Evolutionary conservation across 1,140 invertebrate species (phyloP).

Genomic region (Metaphire vulgaris): DNA sequence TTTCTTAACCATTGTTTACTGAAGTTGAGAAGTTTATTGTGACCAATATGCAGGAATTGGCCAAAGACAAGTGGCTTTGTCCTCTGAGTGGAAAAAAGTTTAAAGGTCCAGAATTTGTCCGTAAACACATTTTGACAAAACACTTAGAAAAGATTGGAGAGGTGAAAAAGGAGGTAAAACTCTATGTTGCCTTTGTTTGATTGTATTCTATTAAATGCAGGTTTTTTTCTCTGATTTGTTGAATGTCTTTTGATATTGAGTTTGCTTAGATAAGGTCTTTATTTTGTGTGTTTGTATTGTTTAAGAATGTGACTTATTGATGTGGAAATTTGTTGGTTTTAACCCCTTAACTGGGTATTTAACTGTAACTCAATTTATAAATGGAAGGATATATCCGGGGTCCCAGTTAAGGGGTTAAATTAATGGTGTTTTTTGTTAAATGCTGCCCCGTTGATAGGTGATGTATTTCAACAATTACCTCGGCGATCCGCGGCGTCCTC

Average conservation of each 20-base stretch:
- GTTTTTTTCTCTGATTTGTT: neutral
- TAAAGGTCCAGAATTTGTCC: slow-evolving; percentile 96
- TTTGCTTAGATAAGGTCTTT: too few species aligned
- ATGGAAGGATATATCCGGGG: too few species aligned
- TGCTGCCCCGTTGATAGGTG: slow-evolving; percentile 45
- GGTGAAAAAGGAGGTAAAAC: slow-evolving; percentile 78
- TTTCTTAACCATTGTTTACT: slow-evolving; percentile 41
- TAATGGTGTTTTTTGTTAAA: too few species aligned
- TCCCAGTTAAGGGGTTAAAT: too few species aligned
- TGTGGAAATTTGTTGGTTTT: too few species aligned
- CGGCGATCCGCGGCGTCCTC: slow-evolving; percentile 85
- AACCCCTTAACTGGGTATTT: too few species aligned
- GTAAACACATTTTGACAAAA: slow-evolving; percentile 97
- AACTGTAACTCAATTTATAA: too few species aligned
- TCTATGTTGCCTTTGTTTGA: slow-evolving; percentile 18
- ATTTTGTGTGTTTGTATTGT: too few species aligned
- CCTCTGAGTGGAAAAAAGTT: slow-evolving; percentile 98
- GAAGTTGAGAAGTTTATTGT: slow-evolving; percentile 51
- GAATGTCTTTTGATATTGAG: too few species aligned
- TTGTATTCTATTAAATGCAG: neutral
- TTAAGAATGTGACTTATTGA: too few species aligned
- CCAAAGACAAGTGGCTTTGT: slow-evolving; percentile 97
- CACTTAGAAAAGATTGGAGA: slow-evolving; percentile 93
- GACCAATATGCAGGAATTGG: slow-evolving; percentile 74
- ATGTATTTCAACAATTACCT: slow-evolving; percentile 98